Conservation (phyloP, 1,140 invertebrate species). For the Drosophila oshimai region DNA sequence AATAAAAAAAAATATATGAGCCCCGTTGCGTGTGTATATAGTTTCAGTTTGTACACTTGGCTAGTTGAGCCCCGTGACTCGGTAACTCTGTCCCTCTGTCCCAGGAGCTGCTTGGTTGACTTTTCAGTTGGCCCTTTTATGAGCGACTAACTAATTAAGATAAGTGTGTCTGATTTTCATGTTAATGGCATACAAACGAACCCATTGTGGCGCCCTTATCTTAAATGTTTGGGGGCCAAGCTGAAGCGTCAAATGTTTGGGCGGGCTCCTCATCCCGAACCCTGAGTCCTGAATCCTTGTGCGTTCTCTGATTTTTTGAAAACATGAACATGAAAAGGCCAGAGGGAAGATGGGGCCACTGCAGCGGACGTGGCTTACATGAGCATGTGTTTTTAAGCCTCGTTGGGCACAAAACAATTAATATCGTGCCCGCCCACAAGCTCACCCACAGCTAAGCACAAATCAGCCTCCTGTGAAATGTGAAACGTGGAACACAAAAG, state of each 20-base stretch:
- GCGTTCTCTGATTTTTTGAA: conserved; percentile 40
- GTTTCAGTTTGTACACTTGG: neutral
- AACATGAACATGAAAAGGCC: conserved; percentile 39
- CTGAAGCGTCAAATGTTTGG: conserved; percentile 71
- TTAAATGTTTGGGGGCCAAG: conserved; percentile 65
- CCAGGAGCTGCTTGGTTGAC: conserved; percentile 24
- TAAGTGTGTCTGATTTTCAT: conserved; percentile 81
- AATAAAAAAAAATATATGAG: neutral
- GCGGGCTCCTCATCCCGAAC: conserved; percentile 8
- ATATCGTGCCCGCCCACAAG: conserved; percentile 66
- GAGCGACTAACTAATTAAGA: conserved; percentile 77
- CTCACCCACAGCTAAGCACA: conserved; percentile 39
- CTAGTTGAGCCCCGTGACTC: neutral
- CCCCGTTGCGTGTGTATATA: conserved; percentile 14
- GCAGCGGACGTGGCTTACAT: conserved; percentile 72
- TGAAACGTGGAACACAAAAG: conserved; percentile 76
- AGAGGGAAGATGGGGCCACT: conserved; percentile 29
- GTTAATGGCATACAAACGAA: conserved; percentile 73
- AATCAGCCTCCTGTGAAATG: conserved; percentile 76
- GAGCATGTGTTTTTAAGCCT: conserved; percentile 79
- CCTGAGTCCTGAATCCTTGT: conserved; percentile 20
- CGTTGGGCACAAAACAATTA: conserved; percentile 79
- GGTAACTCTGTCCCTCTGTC: conserved; percentile 8
- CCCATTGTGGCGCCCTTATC: conserved; percentile 68
- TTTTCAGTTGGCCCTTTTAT: conserved; percentile 49